Base-by-base conservation (phyloP, 2,113 vertebrate species). In the Halichoeres trimaculatus region DNA sequence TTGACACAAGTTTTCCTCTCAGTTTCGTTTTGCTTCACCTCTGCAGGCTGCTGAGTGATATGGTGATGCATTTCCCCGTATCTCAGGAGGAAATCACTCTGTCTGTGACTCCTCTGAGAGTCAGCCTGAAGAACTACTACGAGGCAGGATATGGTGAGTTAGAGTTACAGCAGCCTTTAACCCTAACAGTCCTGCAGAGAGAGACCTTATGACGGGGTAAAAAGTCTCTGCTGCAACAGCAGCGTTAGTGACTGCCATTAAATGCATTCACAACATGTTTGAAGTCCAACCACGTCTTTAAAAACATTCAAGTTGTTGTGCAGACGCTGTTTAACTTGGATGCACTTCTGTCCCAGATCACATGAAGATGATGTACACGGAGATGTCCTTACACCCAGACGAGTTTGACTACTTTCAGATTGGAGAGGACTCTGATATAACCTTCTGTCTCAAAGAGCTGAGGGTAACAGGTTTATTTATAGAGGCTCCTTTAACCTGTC, bases 401-500 rank as follows among this genome's bases (percentile, higher is more conserved):
- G 97, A 99, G 89, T 99, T 99, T 92, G 96, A 97, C 84, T 92
- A 94, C 90, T 96, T 96, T 87, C 95, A 98, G 90, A 89, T 95
- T 9, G 94, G 95, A 85, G 76, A 94, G 30, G 91, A 97, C 78
- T 96, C 95, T 13, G 94, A 97, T 85, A 91, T 98, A 91, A 99
- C 96, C 0, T 98, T 99, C 93, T 98, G 96, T 90, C 94, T 98
- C 69, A 99, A 97, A 90, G 97, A 99, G 92, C 1, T 99, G 63
- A 95, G 95, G 95, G 98, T 99, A 95, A 94, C 80, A 1, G 48
- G 47, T 17, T 76, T 85, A 85, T 82, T 66, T 90, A 67, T 64
- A 67, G 84, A 74, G 36, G 43, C 12, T 52, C 11, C 35, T 54
- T 85, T 64, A 73, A 69, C 72, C 30, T 45, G 78, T 74, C 14